Evolutionary conservation across 1,140 invertebrate genomes (phyloP).

Genomic region (Homarus americanus): DNA sequence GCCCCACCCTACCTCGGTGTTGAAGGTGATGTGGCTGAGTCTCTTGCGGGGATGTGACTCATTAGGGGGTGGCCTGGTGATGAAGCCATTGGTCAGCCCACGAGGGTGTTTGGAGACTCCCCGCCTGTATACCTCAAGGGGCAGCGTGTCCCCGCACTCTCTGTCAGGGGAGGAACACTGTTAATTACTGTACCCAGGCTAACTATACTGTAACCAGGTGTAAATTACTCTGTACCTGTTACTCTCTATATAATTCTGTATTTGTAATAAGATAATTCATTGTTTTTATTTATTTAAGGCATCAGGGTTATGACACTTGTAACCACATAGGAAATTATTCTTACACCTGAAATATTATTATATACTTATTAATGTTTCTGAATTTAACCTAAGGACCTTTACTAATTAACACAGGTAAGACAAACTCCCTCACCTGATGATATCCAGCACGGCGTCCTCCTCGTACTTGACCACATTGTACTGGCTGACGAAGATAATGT

Average conservation of each 20-base stretch:
- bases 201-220: no score
- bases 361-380: no score
- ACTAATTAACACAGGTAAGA: no score
- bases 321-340: no score
- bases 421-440: constrained; percentile 87
- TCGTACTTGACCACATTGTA: constrained; percentile 90
- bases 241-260: no score
- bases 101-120: constrained; percentile 76
- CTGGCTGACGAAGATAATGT: constrained; percentile 91
- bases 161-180: constrained; percentile 78
- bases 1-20: constrained; percentile 60
- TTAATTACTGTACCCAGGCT: no score
- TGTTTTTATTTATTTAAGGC: no score
- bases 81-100: constrained; percentile 32
- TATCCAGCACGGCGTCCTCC: constrained; percentile 87
- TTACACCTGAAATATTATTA: no score
- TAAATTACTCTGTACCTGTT: no score
- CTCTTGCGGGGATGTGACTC: constrained; percentile 27
- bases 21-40: constrained; percentile 62
- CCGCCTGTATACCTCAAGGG: constrained; percentile 87
- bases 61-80: background rate
- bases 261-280: no score
- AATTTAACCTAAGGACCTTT: no score
- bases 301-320: no score
- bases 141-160: constrained; percentile 84